These are phyloP conservation scores for Syrmaticus mikado DNA, from an alignment of 2,113 vertebrate species.

Conservation along the genomic window DNA sequence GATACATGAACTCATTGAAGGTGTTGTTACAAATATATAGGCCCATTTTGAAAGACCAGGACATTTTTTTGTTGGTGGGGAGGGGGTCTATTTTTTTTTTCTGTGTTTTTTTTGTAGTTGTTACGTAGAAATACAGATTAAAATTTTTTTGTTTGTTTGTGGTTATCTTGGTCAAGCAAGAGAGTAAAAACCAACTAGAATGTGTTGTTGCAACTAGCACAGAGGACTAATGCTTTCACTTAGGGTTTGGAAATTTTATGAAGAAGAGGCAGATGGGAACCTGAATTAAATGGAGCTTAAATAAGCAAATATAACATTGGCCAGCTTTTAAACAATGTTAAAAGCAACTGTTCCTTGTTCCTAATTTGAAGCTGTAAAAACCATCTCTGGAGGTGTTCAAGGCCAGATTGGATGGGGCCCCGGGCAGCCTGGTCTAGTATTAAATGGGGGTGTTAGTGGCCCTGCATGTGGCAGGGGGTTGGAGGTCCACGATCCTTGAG, in stretches of 20 bases:
- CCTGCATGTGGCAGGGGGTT: too few species aligned
- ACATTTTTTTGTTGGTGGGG: not conserved
- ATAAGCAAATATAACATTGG: constrained; percentile 61
- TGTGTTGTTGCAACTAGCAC: constrained; percentile 57
- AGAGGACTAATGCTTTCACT: constrained; percentile 73
- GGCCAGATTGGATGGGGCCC: too few species aligned
- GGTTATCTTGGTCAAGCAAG: not conserved
- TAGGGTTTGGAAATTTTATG: constrained; percentile 68
- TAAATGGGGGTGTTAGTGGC: too few species aligned
- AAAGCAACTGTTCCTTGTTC: constrained; percentile 42
- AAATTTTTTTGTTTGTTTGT: not conserved
- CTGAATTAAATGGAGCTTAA: constrained; percentile 73
- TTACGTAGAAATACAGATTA: constrained; percentile 66
- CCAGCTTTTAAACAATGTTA: constrained; percentile 58
- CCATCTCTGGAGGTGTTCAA: not conserved
- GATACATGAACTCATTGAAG: constrained; percentile 80
- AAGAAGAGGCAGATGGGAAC: constrained; percentile 67
- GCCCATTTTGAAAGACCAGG: constrained; percentile 68
- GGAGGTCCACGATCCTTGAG: too few species aligned
- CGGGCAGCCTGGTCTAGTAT: too few species aligned
- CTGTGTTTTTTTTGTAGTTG: not conserved
- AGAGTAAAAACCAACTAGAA: constrained; percentile 52
- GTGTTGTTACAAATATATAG: constrained; percentile 77
- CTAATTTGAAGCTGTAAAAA: constrained; percentile 67
- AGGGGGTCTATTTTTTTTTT: not conserved